Percentiles rank a stretch among this genome's conserved stretches.
phyloP scores from a whole-genome alignment of 2,797 vertebrate genomes.

The Sebastes steindachneri region DNA sequence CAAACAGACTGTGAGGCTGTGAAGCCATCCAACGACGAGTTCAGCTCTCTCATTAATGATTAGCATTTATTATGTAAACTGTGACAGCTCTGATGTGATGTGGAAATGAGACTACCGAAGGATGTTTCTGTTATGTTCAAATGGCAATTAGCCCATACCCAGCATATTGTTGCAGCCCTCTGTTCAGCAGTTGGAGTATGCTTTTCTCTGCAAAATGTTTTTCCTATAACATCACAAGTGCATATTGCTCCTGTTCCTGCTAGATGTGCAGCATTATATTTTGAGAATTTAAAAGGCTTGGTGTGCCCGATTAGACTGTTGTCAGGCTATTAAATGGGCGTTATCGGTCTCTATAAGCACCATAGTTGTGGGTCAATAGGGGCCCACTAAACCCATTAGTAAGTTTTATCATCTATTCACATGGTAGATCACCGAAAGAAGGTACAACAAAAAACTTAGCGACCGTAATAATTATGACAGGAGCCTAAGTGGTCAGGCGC shows the following conservation, averaged over 20 bases:
- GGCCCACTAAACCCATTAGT: too few species aligned
- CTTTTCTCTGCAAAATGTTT: background rate
- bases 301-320: background rate
- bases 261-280: background rate
- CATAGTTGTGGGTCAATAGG: too few species aligned
- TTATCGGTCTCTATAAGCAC: too few species aligned
- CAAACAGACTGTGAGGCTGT: constrained; percentile 49
- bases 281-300: background rate
- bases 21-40: constrained; percentile 41
- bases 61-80: constrained; percentile 53
- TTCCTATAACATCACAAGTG: background rate
- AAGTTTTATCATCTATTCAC: too few species aligned
- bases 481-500: too few species aligned
- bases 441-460: too few species aligned
- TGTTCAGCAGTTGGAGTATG: background rate
- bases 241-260: background rate
- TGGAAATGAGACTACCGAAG: constrained; percentile 18
- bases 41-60: constrained; percentile 49
- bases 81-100: constrained; percentile 44
- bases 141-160: background rate
- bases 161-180: constrained; percentile 10
- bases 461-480: too few species aligned
- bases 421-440: too few species aligned
- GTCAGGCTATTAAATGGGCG: too few species aligned
- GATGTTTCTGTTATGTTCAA: constrained; percentile 26